A percentile compares a stretch with the other conserved stretches of the same genome.
Conservation (phyloP, 1,140 invertebrate genomes). For the Ips nitidus region DNA sequence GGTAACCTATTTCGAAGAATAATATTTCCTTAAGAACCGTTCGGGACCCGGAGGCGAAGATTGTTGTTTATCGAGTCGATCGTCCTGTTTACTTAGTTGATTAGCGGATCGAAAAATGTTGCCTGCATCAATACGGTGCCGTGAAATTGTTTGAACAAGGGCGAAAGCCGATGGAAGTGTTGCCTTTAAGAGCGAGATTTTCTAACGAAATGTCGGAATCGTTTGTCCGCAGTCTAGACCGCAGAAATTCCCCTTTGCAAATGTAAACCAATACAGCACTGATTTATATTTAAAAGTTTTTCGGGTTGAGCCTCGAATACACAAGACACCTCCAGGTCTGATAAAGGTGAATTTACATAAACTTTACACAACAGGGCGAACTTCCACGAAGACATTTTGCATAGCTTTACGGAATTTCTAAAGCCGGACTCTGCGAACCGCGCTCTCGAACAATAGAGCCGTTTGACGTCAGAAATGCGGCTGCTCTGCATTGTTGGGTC, state of each 20-base stretch:
- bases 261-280: too few species aligned
- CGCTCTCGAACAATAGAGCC: constrained; percentile 32
- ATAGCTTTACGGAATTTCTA: constrained; percentile 21
- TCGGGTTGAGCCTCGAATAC: too few species aligned
- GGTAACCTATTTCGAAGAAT: constrained; percentile 22
- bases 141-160: constrained; percentile 23
- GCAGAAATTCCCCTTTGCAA: too few species aligned
- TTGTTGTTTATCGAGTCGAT: constrained; percentile 29
- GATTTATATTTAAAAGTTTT: too few species aligned
- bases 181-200: constrained; percentile 6
- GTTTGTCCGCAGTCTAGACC: too few species aligned
- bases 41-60: constrained; percentile 5
- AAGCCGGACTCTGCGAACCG: constrained; percentile 26
- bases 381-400: constrained; percentile 11
- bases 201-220: not conserved
- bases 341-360: constrained; percentile 10
- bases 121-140: constrained; percentile 16
- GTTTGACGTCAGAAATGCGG: constrained; percentile 37
- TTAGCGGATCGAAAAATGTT: constrained; percentile 32
- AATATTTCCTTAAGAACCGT: constrained; percentile 24
- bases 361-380: constrained; percentile 9
- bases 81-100: constrained; percentile 29
- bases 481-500: constrained; percentile 44
- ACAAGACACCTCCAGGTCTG: too few species aligned
- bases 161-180: constrained; percentile 6